Base-by-base conservation (phyloP, 2,888 invertebrate genomes). In the Melipona beecheii region DNA sequence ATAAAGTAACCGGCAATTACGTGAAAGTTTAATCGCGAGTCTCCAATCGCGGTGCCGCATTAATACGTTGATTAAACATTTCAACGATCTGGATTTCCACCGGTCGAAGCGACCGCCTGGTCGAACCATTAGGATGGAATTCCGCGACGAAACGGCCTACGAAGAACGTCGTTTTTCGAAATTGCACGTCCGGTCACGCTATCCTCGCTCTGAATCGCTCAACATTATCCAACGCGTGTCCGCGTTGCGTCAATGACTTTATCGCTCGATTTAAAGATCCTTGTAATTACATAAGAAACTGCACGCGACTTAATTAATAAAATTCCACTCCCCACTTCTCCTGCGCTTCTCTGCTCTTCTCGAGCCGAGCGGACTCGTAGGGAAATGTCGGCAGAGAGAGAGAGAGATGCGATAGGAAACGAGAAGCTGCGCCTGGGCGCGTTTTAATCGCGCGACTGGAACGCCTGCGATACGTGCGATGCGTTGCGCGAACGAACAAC, bases 181-280 rank as follows among this genome's bases (percentile, higher is more conserved):
- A 89, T 88, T 84, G 83, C 75, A 58, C 80, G 81, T 86, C 88
- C 85, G 81, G 82, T 88, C 85, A 83, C 86, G 88, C 84, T 79
- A 86, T 70, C 79, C 68, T 79, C 72, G 80, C 65, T 78, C 82
- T 49, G 81, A 81, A 81, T 80, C 83, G 77, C 66, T 65, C 80
- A 78, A 64, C 77, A 81, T 81, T 78, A 81, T 76, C 75, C 86
- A 73, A 85, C 87, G 78, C 77, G 75, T 82, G 81, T 80, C 80
- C 83, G 85, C 70, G 79, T 87, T 83, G 84, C 89, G 80, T 87
- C 89, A 76, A 89, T 83, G 86, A 84, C 83, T 89, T 86, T 77
- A 84, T 85, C 86, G 74, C 50, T 78, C 69, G 54, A 60, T 69
- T 52, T 72, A 69, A 68, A 73, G 79, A 87, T 86, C 60, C 84